These are phyloP conservation scores for Larimichthys crocea DNA, from an alignment of 2,113 vertebrate genomes.

Conservation along the genomic window DNA sequence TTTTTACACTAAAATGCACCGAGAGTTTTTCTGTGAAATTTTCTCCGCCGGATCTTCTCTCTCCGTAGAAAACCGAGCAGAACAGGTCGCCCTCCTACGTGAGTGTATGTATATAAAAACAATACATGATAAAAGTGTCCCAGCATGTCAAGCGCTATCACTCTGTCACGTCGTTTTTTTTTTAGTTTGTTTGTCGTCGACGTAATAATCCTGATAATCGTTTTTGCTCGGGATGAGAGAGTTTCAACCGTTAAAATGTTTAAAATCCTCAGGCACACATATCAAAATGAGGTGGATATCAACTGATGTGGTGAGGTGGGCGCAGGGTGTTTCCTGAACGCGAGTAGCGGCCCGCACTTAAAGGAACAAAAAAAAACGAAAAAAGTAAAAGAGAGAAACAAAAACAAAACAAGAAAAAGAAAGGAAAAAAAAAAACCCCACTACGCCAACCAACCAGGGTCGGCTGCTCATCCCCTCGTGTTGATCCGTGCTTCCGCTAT, in stretches of 20 bases:
- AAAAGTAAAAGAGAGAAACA: not conserved
- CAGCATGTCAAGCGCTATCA: conserved; percentile 24
- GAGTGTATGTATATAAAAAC: conserved; percentile 69
- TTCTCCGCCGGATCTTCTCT: conserved; percentile 45
- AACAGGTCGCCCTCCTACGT: conserved; percentile 44
- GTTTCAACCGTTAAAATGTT: conserved; percentile 26
- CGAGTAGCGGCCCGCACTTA: conserved; percentile 75
- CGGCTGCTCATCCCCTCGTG: conserved; percentile 46
- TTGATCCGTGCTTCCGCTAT: conserved; percentile 27
- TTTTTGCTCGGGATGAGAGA: conserved; percentile 33
- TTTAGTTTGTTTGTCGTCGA: not conserved
- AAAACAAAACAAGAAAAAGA: not conserved
- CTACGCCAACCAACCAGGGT: conserved; percentile 73
- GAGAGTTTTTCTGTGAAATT: conserved; percentile 76
- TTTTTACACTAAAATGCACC: conserved; percentile 89
- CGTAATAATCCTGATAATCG: conserved; percentile 50
- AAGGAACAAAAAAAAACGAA: conserved; percentile 34
- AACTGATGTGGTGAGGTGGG: conserved; percentile 65
- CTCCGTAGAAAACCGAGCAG: conserved; percentile 57
- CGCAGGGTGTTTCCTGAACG: conserved; percentile 77
- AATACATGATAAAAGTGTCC: conserved; percentile 70
- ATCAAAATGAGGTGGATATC: conserved; percentile 68
- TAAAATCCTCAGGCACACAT: conserved; percentile 73
- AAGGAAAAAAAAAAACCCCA: conserved; percentile 2
- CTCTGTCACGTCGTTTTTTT: not conserved